Evolutionary conservation across 2,797 vertebrate species (phyloP).

Genomic region (Phrynocephalus guinanensis): DNA sequence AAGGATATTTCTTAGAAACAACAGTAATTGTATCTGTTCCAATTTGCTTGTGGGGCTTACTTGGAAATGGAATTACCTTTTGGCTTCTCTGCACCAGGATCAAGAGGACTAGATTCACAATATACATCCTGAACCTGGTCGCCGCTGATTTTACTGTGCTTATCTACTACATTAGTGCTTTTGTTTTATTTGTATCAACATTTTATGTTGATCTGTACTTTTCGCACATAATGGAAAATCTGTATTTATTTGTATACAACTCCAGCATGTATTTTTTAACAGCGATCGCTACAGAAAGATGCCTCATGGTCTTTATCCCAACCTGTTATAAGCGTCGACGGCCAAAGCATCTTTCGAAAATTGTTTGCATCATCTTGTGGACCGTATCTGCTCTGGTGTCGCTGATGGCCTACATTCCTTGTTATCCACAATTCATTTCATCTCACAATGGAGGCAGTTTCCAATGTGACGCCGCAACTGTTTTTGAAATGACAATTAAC

Average conservation of each 20-base stretch:
- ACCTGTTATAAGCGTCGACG: constrained; percentile 78
- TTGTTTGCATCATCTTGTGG: constrained; percentile 77
- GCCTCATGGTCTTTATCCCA: constrained; percentile 78
- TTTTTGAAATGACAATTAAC: constrained; percentile 73
- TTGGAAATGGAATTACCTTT: constrained; percentile 49
- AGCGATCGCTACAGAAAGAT: constrained; percentile 80
- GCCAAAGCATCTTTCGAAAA: constrained; percentile 71
- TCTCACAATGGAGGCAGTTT: fast-evolving
- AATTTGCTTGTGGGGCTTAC: constrained; percentile 45
- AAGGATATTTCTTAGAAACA: background rate
- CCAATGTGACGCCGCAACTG: constrained; percentile 71
- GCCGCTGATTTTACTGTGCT: constrained; percentile 53
- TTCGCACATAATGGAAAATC: background rate
- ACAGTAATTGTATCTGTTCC: constrained; percentile 3
- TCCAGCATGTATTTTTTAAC: constrained; percentile 80
- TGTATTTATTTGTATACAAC: constrained; percentile 74
- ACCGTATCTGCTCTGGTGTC: constrained; percentile 76
- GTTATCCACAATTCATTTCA: constrained; percentile 63
- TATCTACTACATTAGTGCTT: constrained; percentile 8
- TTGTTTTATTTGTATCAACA: background rate
- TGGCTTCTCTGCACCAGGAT: constrained; percentile 52
- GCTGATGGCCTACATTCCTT: constrained; percentile 71
- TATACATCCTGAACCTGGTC: constrained; percentile 53
- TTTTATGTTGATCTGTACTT: background rate
- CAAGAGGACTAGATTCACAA: constrained; percentile 52